These are phyloP conservation scores for Heliconius congener DNA, from an alignment of 1,140 invertebrate genomes.

Conservation along the genomic window DNA sequence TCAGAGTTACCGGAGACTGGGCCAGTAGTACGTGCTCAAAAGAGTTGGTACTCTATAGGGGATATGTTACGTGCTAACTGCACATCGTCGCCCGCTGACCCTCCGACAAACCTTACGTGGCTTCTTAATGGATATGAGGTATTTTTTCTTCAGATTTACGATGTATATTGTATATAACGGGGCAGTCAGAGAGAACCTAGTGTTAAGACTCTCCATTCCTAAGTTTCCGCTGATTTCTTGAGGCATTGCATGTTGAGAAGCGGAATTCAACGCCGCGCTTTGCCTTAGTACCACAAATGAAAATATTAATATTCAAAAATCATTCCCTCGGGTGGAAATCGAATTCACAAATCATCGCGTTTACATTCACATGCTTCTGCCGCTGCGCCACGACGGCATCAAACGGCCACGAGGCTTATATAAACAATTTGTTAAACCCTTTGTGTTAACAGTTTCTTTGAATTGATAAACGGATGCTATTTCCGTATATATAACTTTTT, in stretches of 20 bases:
- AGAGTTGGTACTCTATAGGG: constrained; percentile 87
- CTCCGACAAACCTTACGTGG: constrained; percentile 91
- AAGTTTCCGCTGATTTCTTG: too few relatives aligned
- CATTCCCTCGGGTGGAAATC: too few relatives aligned
- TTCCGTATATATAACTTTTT: background rate
- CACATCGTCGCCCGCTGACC: constrained; percentile 86
- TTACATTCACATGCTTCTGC: too few relatives aligned
- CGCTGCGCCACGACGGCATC: too few relatives aligned
- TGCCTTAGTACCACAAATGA: too few relatives aligned
- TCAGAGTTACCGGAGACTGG: constrained; percentile 85
- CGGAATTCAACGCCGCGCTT: too few relatives aligned
- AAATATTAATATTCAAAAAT: too few relatives aligned
- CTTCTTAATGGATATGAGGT: constrained; percentile 89
- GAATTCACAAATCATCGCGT: too few relatives aligned
- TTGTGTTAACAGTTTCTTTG: background rate
- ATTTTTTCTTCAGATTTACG: constrained; percentile 28
- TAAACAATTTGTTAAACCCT: background rate
- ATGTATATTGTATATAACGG: too few relatives aligned
- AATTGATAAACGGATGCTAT: background rate
- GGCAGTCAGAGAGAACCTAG: too few relatives aligned
- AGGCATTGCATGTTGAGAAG: too few relatives aligned
- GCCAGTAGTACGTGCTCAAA: constrained; percentile 86
- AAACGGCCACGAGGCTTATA: constrained; percentile 82
- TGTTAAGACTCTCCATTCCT: too few relatives aligned
- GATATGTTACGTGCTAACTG: constrained; percentile 89